Evolutionary conservation across 1,140 invertebrate species (phyloP), one percentile per base, ranked within the genome.

Genomic region (Platyura marginata): DNA sequence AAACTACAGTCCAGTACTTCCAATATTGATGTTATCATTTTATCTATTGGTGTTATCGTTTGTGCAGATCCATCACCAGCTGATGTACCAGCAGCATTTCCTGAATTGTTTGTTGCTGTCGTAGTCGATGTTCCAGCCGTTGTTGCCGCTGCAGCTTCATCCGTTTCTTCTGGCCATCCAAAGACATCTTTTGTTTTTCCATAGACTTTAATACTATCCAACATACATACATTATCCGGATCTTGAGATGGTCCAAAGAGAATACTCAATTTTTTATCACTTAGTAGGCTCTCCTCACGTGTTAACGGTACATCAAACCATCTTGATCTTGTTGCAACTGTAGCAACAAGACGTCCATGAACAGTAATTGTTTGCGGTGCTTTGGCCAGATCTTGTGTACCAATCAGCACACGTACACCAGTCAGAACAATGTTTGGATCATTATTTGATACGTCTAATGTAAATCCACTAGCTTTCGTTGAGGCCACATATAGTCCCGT

Each of bases 241-340:
- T 95, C 90, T 56, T 79, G 76, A 22, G 90, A 93, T 2, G 87
- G 77, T 43, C 89, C 88, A 67, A 98, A 93, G 32, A 75, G 77
- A n/a, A 96, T 75, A 1, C 73, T 74, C 2, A 95, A 59, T 53
- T 92, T 89, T 64, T 94, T 94, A 56, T 97, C 92, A 16, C 88
- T 87, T 50, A 82, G 79, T 3, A 96, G 62, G 40, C 88, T 91
- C 66, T 98, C 93, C 54, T 97, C 92, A 45, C 90, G 69, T 0
- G 90, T 93, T 33, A 97, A 71, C 0, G 93, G 91, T 44, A 97
- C 76, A 59, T 97, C 93, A 59, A 88, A 95, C 92, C 92, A 97
- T 11, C 93, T 74, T 47, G 79, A 79, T 38, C 87, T 69, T 1
- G 74, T 76, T 3, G 88, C 65, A 11, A 70, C 70, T 2, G 89